A percentile compares a stretch with the other conserved stretches of the same genome.
Conservation (phyloP, 2,888 invertebrate genomes). For the Pristionchus mayeri region DNA sequence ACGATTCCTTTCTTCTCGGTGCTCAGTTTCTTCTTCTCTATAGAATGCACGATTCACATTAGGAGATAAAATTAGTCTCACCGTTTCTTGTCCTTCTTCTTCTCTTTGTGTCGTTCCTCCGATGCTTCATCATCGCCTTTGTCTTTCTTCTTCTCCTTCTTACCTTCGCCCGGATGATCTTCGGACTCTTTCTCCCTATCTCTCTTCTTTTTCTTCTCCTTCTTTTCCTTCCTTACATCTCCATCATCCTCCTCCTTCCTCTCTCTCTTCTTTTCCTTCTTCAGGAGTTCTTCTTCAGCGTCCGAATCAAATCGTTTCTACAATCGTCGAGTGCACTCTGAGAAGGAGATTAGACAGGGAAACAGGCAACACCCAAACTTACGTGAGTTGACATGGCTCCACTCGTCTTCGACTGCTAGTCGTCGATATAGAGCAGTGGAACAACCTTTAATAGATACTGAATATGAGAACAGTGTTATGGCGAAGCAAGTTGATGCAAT, state of each 20-base stretch:
- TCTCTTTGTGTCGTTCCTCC: not conserved
- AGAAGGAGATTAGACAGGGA: conserved; percentile 47
- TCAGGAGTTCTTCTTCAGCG: conserved; percentile 24
- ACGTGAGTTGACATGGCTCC: conserved; percentile 37
- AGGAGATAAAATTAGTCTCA: not conserved
- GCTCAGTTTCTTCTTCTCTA: not conserved
- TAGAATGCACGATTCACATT: not conserved
- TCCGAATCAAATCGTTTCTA: conserved; percentile 47
- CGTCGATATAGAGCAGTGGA: not conserved
- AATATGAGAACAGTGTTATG: not conserved
- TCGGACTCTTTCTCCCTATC: not conserved
- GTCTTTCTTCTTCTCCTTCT: conserved; percentile 29
- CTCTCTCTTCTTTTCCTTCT: conserved; percentile 31
- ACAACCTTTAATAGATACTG: not conserved
- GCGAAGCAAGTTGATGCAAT: no score
- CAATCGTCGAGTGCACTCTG: conserved; percentile 47
- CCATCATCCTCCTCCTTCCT: conserved; percentile 26
- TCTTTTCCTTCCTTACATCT: not conserved
- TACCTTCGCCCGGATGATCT: not conserved
- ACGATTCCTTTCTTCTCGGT: not conserved
- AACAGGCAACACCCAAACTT: conserved; percentile 34
- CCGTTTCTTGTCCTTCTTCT: conserved; percentile 45
- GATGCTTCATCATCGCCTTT: conserved; percentile 10
- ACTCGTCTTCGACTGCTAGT: not conserved
- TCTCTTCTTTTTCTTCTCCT: conserved; percentile 38